Conservation (phyloP, 2,888 invertebrate genomes). For the Myopa tessellatipennis region DNA sequence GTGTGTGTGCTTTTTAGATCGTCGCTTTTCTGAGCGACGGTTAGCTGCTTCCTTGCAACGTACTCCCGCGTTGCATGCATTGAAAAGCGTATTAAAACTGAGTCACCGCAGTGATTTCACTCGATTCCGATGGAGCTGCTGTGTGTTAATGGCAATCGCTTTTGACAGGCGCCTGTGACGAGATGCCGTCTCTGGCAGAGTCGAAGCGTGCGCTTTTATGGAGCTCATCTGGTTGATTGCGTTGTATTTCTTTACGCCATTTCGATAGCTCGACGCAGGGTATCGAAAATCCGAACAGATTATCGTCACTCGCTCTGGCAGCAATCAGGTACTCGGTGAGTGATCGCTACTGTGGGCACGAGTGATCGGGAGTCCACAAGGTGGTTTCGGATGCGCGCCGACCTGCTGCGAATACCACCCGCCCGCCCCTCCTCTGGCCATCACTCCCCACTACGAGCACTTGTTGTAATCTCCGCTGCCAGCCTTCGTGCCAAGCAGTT, state of each 20-base stretch:
- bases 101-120: slow-evolving; percentile 10
- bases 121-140: slow-evolving; percentile 17
- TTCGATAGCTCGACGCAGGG: neutral
- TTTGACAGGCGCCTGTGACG: slow-evolving; percentile 43
- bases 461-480: neutral
- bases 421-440: neutral
- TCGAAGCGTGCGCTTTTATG: slow-evolving; percentile 40
- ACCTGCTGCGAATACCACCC: too few relatives aligned
- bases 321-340: neutral
- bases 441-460: neutral
- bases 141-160: slow-evolving; percentile 41
- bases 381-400: too few relatives aligned
- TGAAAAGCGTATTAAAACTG: neutral
- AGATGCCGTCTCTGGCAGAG: neutral
- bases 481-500: neutral
- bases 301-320: neutral
- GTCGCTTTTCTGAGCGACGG: neutral
- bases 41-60: neutral
- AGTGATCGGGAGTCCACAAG: too few relatives aligned
- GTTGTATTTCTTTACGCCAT: slow-evolving; percentile 6
- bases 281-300: neutral
- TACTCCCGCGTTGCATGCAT: neutral
- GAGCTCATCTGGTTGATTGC: neutral
- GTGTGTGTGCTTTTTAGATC: neutral
- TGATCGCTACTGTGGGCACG: too few relatives aligned